A percentile compares a stretch with the other conserved stretches of the same genome.
phyloP scores from a whole-genome alignment of 2,797 vertebrate species.

The Anableps anableps region DNA sequence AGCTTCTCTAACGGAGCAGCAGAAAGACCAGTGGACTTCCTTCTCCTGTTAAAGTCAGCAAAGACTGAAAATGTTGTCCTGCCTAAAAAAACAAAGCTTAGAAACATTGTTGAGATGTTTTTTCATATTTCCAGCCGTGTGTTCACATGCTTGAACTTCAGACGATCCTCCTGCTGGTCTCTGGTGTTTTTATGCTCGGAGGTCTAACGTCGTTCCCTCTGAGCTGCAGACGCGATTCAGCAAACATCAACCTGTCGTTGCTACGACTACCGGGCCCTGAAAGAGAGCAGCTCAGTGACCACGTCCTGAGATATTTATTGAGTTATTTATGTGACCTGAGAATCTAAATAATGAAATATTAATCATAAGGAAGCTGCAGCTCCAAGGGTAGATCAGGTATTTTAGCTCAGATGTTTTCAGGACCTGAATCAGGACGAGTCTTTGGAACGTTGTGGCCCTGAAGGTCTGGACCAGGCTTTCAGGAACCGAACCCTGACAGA shows the following conservation, averaged over 20 bases:
- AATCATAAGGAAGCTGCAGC: too few relatives aligned
- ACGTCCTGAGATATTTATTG: too few relatives aligned
- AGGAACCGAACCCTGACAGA: too few relatives aligned
- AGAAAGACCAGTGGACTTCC: background rate
- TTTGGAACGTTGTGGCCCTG: too few relatives aligned
- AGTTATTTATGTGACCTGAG: too few relatives aligned
- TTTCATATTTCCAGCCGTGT: background rate
- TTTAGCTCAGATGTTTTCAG: background rate
- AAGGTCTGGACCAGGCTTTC: too few relatives aligned
- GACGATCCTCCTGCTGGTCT: background rate
- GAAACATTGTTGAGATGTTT: background rate
- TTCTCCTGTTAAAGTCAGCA: background rate
- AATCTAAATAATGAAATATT: too few relatives aligned
- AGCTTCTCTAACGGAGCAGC: background rate
- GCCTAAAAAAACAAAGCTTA: too few relatives aligned
- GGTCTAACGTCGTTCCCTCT: background rate
- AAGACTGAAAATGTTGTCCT: background rate
- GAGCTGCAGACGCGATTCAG: background rate
- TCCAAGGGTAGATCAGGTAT: too few relatives aligned
- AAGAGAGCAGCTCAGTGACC: too few relatives aligned
- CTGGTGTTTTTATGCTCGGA: background rate
- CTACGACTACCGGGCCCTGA: background rate
- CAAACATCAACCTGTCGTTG: background rate
- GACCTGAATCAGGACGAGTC: background rate
- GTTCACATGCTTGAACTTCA: background rate